Evolutionary conservation across 1,140 invertebrate genomes (phyloP), one percentile per base, ranked within the genome.

Genomic region (Holotrichia oblita): DNA sequence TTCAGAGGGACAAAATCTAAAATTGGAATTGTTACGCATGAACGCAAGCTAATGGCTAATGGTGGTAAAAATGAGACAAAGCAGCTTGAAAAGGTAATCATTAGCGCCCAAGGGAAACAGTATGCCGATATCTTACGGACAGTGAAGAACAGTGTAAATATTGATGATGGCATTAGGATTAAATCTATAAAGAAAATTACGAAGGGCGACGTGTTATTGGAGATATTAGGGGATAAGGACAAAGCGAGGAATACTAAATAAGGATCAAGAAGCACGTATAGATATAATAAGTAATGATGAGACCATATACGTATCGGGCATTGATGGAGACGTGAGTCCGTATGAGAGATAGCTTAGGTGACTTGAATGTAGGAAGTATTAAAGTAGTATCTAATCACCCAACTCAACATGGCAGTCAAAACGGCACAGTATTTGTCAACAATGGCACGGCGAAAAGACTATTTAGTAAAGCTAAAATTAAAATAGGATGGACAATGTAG

Each of bases 401-500:
- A 55, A 76, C 48, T 41, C 75, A 44, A 42, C 14, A 42, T 14
- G 34, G 75, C 6, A 76, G 34, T 12, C 75, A 76, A 55, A 76
- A 34, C 14, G 75, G 41, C 48, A 76, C 75, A n/a, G 44, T 76
- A 20, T 6, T 42, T 3, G 24, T 20, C 7, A 10, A 55, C 17
- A 76, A 76, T 20, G 48, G 44, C 3, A 48, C 17, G 22, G 75
- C 75, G 17, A 44, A 76, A 41, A 40, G 8, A 22, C 42, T 76
- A 48, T 12, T 76, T 14, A 55, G 14, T 0, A 69, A 34, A 55
- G 75, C 2, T n/a, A 34, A 6, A 17, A 55, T 48, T 17, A 76
- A 55, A 27, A 76, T 76, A 76, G 75, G 40, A 24, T 76, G 42
- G 42, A 20, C 40, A 61, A 14, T 42, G 42, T 80, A n/a, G 77